A percentile compares a stretch with the other conserved stretches of the same genome.
Conservation (phyloP, 2,113 vertebrate species). For the Trogon melanurus region DNA sequence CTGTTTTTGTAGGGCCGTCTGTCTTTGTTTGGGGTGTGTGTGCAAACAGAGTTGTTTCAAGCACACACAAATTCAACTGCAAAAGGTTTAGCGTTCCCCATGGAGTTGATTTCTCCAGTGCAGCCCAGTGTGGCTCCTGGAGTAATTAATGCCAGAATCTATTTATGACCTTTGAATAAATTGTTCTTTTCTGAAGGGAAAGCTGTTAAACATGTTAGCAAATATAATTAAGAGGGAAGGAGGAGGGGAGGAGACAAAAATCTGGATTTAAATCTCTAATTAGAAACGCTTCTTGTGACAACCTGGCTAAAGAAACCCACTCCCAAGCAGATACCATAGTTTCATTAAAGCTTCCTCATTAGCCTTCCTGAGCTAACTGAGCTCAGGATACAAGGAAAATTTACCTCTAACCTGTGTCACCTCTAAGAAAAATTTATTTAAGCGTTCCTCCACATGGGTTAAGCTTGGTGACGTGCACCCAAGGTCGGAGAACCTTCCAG, state of each 20-base stretch:
- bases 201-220: slow-evolving; percentile 23
- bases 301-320: not conserved
- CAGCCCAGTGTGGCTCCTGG: not conserved
- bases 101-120: not conserved
- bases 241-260: not conserved
- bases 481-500: not conserved
- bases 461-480: not conserved
- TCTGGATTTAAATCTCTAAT: slow-evolving; percentile 2
- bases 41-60: not conserved
- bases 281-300: not conserved
- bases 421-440: not conserved
- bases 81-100: not conserved
- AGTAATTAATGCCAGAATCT: slow-evolving; percentile 40
- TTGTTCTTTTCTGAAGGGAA: slow-evolving; percentile 11
- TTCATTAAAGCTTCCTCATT: slow-evolving; percentile 33
- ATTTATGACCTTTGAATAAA: slow-evolving; percentile 35
- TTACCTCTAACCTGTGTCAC: not conserved
- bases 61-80: not conserved
- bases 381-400: not conserved
- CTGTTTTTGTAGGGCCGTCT: not conserved
- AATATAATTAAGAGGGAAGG: not conserved
- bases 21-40: not conserved
- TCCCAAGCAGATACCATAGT: not conserved
- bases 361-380: not conserved
- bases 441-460: fast-evolving